phyloP scores from a whole-genome alignment of 2,888 invertebrate genomes.

The Hirudinaria manillensis region DNA sequence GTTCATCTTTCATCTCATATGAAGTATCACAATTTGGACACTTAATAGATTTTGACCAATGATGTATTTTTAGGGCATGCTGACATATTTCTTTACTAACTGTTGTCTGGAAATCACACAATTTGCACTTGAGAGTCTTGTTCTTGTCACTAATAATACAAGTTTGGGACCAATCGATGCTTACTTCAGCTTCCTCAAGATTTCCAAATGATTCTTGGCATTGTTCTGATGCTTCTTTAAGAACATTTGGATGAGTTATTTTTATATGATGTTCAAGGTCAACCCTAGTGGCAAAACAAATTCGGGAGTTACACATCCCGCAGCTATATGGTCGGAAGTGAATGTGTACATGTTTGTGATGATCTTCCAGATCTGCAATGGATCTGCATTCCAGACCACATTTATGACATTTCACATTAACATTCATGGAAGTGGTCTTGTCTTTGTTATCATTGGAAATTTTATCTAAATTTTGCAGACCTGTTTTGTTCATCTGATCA shows the following conservation, averaged over 20 bases:
- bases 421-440: background rate
- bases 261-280: constrained; percentile 26
- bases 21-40: constrained; percentile 23
- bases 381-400: constrained; percentile 22
- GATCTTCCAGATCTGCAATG: background rate
- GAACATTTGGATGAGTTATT: constrained; percentile 12
- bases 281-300: constrained; percentile 5
- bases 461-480: background rate
- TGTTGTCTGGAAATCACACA: constrained; percentile 24
- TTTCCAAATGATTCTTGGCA: background rate
- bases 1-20: background rate
- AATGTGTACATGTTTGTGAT: constrained; percentile 11
- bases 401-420: constrained; percentile 22
- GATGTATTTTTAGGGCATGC: constrained; percentile 22
- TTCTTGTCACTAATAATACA: background rate
- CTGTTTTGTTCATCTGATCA: background rate
- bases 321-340: constrained; percentile 13
- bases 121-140: constrained; percentile 23
- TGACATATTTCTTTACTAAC: background rate
- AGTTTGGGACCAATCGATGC: background rate
- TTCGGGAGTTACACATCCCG: constrained; percentile 3
- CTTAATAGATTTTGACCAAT: constrained; percentile 19
- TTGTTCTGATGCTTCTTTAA: no score
- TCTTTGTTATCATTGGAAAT: background rate
- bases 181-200: background rate